Evolutionary conservation across 2,888 invertebrate species (phyloP), one percentile per base, ranked within the genome.

Genomic region (Cryptus viduatorius): DNA sequence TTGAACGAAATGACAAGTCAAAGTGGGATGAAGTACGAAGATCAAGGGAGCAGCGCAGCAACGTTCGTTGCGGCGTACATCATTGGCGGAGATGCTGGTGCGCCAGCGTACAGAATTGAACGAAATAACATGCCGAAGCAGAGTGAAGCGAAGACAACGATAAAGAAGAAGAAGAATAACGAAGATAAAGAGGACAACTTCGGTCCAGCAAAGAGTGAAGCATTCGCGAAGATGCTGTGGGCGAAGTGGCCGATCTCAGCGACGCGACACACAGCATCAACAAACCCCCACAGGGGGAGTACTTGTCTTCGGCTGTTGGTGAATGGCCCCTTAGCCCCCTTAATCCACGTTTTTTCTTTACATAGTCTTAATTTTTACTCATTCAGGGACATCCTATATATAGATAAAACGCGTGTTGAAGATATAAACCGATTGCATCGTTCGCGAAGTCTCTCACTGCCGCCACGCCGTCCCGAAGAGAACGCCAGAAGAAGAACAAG

Each of bases 331-430:
- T 24, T 24, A 24, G 24, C 24, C 24, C 89, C 89, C 89, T 90
- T 91, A 90, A 90, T 90, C 90, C 89, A 90, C 87, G 90, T 90
- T 91, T 91, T 90, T 90, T 91, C 91, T 90, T 90, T 24, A 2
- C 3, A 87, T 82, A 88, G 90, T 88, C 88, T 90, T 37, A 88
- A 90, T 90, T 90, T 90, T 89, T 90, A 88, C 87, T 79, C 89
- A 87, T 89, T 89, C 90, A 89, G 90, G 90, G 90, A 88, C 90
- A 89, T 61, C 84, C 88, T 90, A 90, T 89, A 90, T 90, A 90
- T 90, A 83, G 83, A 83, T 14, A n/a, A 44, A 90, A 87, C 87
- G 82, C 50, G 71, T 77, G 77, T 82, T 87, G 87, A 56, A 56
- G 24, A 83, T 87, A 86, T 86, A 85, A 85, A 16, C 3, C 31